These are phyloP conservation scores for Caranx melampygus DNA, from an alignment of 2,113 vertebrate genomes.

Conservation along the genomic window DNA sequence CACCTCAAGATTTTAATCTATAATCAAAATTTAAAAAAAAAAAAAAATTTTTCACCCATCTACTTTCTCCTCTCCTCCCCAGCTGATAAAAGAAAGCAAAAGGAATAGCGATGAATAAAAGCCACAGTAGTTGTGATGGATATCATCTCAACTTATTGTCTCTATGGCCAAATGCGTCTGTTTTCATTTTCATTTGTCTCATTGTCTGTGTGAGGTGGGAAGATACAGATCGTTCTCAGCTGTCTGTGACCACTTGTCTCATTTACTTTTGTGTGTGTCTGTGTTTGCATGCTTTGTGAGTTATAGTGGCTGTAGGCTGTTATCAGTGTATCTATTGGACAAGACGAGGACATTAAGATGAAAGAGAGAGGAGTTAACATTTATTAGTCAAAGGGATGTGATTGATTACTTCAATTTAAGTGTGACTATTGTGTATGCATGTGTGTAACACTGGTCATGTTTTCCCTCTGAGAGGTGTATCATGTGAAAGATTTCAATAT, in stretches of 20 bases:
- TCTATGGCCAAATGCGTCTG: conserved; percentile 30
- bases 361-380: conserved; percentile 49
- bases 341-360: conserved; percentile 57
- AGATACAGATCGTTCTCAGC: conserved; percentile 42
- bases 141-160: conserved; percentile 65
- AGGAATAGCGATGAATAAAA: conserved; percentile 49
- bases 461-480: background rate
- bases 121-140: conserved; percentile 41
- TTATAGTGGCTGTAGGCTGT: conserved; percentile 6
- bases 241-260: conserved; percentile 58
- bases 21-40: background rate
- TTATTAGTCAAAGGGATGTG: conserved; percentile 53
- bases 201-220: conserved; percentile 31
- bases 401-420: conserved; percentile 64
- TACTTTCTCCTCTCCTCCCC: background rate
- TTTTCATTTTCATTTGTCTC: conserved; percentile 55
- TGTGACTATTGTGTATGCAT: background rate
- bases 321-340: conserved; percentile 47
- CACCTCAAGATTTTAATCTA: background rate
- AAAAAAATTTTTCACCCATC: background rate
- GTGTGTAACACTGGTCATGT: background rate
- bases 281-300: conserved; percentile 28
- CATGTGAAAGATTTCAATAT: background rate
- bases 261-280: conserved; percentile 35
- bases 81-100: conserved; percentile 50